These are phyloP conservation scores for Ictalurus punctatus DNA, from an alignment of 2,113 vertebrate species.

Conservation along the genomic window DNA sequence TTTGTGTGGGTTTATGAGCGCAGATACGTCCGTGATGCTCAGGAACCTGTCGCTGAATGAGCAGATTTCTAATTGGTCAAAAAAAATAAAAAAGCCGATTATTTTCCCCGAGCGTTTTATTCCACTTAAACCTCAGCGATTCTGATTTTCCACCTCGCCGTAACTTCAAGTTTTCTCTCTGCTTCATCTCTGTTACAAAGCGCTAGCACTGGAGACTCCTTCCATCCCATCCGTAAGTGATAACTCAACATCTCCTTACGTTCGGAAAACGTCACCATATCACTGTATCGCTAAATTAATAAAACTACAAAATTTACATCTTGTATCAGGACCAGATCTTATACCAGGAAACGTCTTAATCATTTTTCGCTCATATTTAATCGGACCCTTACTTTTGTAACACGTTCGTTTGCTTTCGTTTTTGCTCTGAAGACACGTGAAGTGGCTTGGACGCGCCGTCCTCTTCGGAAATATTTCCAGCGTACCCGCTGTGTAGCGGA, in stretches of 20 bases:
- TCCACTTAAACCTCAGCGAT: not conserved
- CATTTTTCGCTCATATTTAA: not conserved
- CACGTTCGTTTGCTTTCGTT: not conserved
- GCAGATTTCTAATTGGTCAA: not conserved
- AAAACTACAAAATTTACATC: not conserved
- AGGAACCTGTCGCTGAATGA: not conserved
- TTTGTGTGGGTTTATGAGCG: not conserved
- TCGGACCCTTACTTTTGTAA: not conserved
- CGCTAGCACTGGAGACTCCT: not conserved
- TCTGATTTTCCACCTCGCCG: not conserved
- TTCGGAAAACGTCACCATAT: not conserved
- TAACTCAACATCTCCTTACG: not conserved
- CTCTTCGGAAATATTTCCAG: not conserved
- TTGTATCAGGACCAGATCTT: no score
- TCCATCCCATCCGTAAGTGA: not conserved
- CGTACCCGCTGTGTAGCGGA: no score
- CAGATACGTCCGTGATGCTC: not conserved
- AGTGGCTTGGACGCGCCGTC: not conserved
- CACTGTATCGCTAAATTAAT: not conserved
- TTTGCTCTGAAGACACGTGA: not conserved
- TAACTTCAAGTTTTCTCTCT: no score
- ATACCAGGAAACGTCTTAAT: not conserved
- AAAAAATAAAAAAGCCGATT: no score
- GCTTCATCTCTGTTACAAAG: not conserved
- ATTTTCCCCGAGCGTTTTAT: not conserved